These are phyloP conservation scores for Drosophila recens DNA, from an alignment of 2,888 invertebrate species.

Conservation along the genomic window DNA sequence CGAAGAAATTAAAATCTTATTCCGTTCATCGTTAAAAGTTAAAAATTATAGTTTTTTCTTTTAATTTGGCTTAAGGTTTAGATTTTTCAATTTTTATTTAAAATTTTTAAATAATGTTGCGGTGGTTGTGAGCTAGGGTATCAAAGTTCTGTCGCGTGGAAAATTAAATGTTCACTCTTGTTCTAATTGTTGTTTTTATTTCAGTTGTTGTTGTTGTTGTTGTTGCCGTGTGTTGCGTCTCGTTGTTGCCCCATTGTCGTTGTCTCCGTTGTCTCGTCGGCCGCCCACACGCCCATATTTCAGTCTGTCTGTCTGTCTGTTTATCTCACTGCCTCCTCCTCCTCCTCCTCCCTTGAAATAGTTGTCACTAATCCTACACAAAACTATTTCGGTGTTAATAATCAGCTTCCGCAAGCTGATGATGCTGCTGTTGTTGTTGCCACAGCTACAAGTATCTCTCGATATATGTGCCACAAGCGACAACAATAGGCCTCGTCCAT, in stretches of 20 bases:
- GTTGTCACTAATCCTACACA: slow-evolving; percentile 70
- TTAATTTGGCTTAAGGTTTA: too few relatives aligned
- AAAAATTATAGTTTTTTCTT: too few relatives aligned
- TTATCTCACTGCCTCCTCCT: background rate
- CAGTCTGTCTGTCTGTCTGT: background rate
- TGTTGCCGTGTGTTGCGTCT: slow-evolving; percentile 11
- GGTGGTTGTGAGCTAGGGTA: background rate
- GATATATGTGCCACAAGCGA: slow-evolving; percentile 6
- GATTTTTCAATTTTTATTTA: background rate
- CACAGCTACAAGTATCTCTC: slow-evolving; percentile 13
- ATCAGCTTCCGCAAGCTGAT: slow-evolving; percentile 55
- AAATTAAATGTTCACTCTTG: background rate
- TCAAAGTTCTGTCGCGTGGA: background rate
- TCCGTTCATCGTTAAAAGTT: too few relatives aligned
- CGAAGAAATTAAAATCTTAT: too few relatives aligned
- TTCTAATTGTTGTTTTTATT: slow-evolving; percentile 16
- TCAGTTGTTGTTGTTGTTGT: slow-evolving; percentile 15
- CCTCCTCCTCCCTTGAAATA: slow-evolving; percentile 38
- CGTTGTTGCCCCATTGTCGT: slow-evolving; percentile 22
- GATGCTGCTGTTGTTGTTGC: background rate
- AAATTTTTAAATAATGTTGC: background rate
- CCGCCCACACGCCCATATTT: slow-evolving; percentile 47
- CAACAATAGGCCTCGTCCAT: slow-evolving; percentile 19
- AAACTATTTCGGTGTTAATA: slow-evolving; percentile 71
- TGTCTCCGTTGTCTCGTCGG: slow-evolving; percentile 35